These are phyloP conservation scores for Aradus depressus DNA, from an alignment of 2,888 invertebrate genomes.

Conservation along the genomic window DNA sequence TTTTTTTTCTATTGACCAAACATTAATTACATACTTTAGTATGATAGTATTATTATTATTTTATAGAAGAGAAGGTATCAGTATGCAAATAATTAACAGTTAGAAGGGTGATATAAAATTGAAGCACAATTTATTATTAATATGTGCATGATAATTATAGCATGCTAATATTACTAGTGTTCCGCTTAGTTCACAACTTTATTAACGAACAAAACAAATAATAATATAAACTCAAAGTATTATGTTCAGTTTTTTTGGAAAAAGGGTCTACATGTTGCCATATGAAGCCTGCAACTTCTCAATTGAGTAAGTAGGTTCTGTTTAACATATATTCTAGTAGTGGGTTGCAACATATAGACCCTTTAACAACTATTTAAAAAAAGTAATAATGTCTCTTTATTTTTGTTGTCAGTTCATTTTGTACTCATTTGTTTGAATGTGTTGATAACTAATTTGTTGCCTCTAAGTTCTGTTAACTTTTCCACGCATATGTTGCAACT, in stretches of 20 bases:
- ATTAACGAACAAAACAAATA: slow-evolving; percentile 2
- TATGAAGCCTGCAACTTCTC: slow-evolving; percentile 13
- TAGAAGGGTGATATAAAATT: too few relatives aligned
- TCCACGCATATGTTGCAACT: slow-evolving; percentile 25
- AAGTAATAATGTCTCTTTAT: neutral
- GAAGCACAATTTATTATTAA: too few relatives aligned
- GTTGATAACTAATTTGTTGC: neutral
- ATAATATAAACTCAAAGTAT: slow-evolving; percentile 11
- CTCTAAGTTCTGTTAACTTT: slow-evolving; percentile 11
- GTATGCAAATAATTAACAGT: too few relatives aligned
- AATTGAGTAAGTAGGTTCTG: slow-evolving; percentile 17
- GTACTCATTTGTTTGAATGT: neutral
- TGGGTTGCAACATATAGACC: slow-evolving; percentile 28
- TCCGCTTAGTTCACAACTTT: neutral
- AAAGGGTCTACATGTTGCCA: slow-evolving; percentile 27
- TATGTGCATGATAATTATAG: neutral
- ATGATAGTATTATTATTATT: too few relatives aligned
- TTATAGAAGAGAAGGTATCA: too few relatives aligned
- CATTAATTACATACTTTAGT: slow-evolving; percentile 5
- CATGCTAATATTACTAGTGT: slow-evolving; percentile 4
- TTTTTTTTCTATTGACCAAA: neutral
- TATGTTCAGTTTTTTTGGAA: slow-evolving; percentile 19
- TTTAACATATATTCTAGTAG: slow-evolving; percentile 13
- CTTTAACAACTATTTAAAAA: slow-evolving; percentile 22
- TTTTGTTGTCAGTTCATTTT: neutral